phyloP scores from a whole-genome alignment of 2,888 invertebrate genomes.

The Apodemia duryi region DNA sequence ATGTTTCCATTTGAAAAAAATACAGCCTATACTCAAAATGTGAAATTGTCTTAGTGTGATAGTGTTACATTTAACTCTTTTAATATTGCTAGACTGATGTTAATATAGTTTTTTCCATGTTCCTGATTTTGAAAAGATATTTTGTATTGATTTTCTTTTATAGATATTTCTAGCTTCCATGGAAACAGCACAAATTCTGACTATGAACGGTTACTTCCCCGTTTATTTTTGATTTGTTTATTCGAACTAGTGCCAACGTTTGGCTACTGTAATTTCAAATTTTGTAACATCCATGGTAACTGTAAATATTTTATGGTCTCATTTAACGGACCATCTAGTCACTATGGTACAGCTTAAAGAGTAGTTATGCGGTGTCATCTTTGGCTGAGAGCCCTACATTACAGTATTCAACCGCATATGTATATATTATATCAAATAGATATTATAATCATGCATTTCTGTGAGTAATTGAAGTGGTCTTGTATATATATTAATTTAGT shows the following conservation, averaged over 20 bases:
- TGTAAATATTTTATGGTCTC: constrained; percentile 63
- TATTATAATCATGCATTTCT: constrained; percentile 20
- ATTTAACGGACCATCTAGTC: constrained; percentile 64
- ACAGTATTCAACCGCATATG: constrained; percentile 55
- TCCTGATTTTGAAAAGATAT: constrained; percentile 40
- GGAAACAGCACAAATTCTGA: constrained; percentile 61
- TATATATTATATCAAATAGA: constrained; percentile 41
- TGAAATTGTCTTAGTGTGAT: constrained; percentile 58
- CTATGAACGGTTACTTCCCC: constrained; percentile 20
- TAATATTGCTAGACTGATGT: constrained; percentile 58
- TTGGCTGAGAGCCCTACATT: constrained; percentile 47
- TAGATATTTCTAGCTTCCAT: constrained; percentile 63
- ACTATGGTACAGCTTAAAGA: constrained; percentile 53
- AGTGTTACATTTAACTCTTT: constrained; percentile 33
- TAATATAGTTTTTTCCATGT: constrained; percentile 34
- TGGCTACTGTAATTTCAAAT: constrained; percentile 11
- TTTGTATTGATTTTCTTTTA: constrained; percentile 48
- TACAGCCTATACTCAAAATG: constrained; percentile 58
- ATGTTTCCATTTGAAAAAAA: constrained; percentile 57
- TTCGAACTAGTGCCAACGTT: constrained; percentile 13
- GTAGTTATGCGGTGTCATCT: constrained; percentile 36
- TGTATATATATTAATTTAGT: constrained; percentile 47
- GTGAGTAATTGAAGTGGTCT: constrained; percentile 18
- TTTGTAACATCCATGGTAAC: constrained; percentile 49
- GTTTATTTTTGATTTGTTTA: constrained; percentile 15